phyloP scores from a whole-genome alignment of 1,140 invertebrate species.

The Ostrea denselamellosa region DNA sequence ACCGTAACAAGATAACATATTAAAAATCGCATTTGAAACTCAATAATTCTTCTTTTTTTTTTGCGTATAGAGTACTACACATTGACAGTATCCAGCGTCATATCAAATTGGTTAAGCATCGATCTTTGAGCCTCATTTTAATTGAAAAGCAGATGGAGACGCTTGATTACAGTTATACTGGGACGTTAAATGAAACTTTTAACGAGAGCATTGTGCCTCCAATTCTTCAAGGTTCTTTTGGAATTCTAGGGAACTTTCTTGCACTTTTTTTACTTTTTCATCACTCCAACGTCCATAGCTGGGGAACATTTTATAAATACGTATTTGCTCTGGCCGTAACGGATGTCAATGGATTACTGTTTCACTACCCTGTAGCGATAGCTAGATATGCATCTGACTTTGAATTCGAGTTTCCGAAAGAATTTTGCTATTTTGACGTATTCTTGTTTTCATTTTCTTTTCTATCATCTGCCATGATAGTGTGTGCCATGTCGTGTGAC shows the following conservation, averaged over 20 bases:
- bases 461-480: constrained; percentile 75
- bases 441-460: constrained; percentile 77
- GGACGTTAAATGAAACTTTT: not conserved
- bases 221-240: constrained; percentile 62
- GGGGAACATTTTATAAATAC: constrained; percentile 66
- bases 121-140: not conserved
- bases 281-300: constrained; percentile 60
- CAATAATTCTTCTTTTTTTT: no score
- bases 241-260: constrained; percentile 66
- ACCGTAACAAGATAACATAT: no score
- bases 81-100: not conserved
- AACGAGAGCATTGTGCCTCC: constrained; percentile 35
- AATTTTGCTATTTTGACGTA: constrained; percentile 73
- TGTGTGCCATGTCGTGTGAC: constrained; percentile 78
- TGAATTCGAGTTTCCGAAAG: constrained; percentile 64
- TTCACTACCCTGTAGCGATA: constrained; percentile 68
- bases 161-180: not conserved
- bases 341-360: constrained; percentile 67
- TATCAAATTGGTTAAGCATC: not conserved
- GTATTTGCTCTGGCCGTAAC: constrained; percentile 68
- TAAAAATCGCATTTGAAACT: not conserved
- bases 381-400: constrained; percentile 65
- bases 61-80: not conserved
- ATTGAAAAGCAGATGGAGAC: not conserved
- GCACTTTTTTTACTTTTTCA: constrained; percentile 62